A percentile compares a stretch with the other conserved stretches of the same genome.
Conservation (phyloP, 23 tunicate species). For the Ciona savignyi region DNA sequence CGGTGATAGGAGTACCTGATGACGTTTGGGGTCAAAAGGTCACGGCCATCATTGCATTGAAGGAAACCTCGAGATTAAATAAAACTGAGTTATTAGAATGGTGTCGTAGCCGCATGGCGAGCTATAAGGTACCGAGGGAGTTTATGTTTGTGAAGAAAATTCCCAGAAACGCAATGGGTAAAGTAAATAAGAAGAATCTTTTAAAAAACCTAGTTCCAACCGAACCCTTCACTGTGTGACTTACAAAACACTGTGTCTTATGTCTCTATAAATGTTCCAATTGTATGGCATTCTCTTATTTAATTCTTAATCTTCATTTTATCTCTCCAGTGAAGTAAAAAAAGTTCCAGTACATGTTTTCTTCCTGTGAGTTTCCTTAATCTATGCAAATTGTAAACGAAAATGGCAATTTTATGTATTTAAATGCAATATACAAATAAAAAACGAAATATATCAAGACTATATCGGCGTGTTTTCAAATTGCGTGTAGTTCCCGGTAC, state of each 20-base stretch:
- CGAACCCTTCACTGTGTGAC: no score
- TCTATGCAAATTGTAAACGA: no score
- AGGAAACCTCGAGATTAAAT: neutral
- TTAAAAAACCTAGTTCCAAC: no score
- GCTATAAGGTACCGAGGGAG: conserved; percentile 42
- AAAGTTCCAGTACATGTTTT: no score
- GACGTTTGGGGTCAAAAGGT: conserved; percentile 60
- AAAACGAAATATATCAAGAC: neutral
- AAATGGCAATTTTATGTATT: no score
- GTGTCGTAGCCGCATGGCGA: conserved; percentile 48
- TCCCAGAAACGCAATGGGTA: conserved; percentile 93
- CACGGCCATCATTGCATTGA: conserved; percentile 45
- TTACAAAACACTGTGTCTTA: no score
- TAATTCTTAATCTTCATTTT: no score
- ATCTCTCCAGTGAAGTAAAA: no score
- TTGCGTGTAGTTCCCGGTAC: conserved; percentile 16
- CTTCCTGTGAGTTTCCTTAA: no score
- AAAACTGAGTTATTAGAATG: conserved; percentile 17
- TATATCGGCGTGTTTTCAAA: conserved; percentile 19
- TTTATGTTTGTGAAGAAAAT: conserved; percentile 37
- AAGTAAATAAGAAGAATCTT: conserved; percentile 71
- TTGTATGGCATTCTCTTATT: no score
- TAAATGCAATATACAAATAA: neutral
- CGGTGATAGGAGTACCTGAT: conserved; percentile 75
- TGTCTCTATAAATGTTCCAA: no score